Percentiles rank a stretch among this genome's conserved stretches.
Conservation (phyloP, 2,797 vertebrate genomes). For the Hemibagrus guttatus region DNA sequence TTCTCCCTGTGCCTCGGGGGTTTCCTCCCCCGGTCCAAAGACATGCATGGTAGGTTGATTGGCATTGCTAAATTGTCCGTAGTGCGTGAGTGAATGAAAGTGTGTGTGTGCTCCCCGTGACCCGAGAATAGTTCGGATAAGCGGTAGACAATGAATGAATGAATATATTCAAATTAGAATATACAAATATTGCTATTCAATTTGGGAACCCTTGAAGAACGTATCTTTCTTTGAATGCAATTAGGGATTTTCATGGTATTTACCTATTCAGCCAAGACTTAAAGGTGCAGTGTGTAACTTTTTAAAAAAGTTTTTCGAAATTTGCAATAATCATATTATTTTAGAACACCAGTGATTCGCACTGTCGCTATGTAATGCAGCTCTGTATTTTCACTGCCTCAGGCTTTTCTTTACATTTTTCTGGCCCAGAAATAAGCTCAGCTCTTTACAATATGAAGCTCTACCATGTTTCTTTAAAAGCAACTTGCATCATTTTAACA, state of each 20-base stretch:
- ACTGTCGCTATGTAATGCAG: not conserved
- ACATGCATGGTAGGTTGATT: too few species aligned
- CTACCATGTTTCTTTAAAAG: not conserved
- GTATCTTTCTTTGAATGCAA: not conserved
- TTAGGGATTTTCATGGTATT: not conserved
- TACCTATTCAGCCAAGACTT: not conserved
- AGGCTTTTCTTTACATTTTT: not conserved
- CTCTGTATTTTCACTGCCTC: not conserved
- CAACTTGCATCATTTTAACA: not conserved
- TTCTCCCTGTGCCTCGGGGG: too few species aligned
- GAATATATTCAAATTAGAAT: too few species aligned
- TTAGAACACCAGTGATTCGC: not conserved
- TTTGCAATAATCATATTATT: not conserved
- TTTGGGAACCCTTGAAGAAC: not conserved
- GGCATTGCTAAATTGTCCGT: too few species aligned
- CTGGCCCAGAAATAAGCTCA: not conserved
- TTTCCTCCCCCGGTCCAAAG: too few species aligned
- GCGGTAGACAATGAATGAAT: too few species aligned
- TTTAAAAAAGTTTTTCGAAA: not conserved
- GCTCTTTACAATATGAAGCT: not conserved
- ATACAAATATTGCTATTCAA: not conserved
- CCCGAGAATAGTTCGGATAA: too few species aligned
- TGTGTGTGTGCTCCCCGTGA: too few species aligned
- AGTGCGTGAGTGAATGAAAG: too few species aligned
- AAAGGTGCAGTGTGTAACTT: not conserved